These are phyloP conservation scores for Salticus scenicus DNA, from an alignment of 2,888 invertebrate species.

Conservation along the genomic window DNA sequence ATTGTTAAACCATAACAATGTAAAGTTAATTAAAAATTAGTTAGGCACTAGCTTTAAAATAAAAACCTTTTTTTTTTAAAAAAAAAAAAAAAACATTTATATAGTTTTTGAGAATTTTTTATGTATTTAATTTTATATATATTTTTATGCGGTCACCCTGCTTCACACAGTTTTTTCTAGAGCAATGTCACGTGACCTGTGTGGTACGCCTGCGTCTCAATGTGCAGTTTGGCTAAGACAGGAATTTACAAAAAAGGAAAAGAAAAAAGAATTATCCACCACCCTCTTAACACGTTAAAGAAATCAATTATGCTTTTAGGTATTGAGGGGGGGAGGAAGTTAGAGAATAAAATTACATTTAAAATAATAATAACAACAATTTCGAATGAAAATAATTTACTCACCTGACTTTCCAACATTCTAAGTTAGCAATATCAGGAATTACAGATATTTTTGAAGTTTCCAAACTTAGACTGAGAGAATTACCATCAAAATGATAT, in stretches of 20 bases:
- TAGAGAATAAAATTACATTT: neutral
- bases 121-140: no score
- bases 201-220: no score
- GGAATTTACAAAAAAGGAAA: neutral
- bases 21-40: no score
- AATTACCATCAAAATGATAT: constrained; percentile 75
- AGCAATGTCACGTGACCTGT: no score
- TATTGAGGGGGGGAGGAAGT: neutral
- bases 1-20: no score
- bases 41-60: no score
- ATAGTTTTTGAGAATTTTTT: no score
- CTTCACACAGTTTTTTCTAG: no score
- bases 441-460: constrained; percentile 48
- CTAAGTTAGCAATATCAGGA: constrained; percentile 62
- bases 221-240: no score
- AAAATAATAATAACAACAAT: neutral
- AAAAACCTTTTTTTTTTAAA: no score
- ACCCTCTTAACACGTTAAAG: neutral
- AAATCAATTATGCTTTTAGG: neutral
- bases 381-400: neutral
- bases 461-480: constrained; percentile 1
- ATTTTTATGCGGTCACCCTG: no score
- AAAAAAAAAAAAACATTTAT: no score
- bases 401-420: constrained; percentile 46
- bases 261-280: neutral